Percentiles rank a stretch among this genome's conserved stretches.
These are phyloP conservation scores for Cryptus armator DNA, from an alignment of 2,888 invertebrate genomes.

Conservation along the genomic window DNA sequence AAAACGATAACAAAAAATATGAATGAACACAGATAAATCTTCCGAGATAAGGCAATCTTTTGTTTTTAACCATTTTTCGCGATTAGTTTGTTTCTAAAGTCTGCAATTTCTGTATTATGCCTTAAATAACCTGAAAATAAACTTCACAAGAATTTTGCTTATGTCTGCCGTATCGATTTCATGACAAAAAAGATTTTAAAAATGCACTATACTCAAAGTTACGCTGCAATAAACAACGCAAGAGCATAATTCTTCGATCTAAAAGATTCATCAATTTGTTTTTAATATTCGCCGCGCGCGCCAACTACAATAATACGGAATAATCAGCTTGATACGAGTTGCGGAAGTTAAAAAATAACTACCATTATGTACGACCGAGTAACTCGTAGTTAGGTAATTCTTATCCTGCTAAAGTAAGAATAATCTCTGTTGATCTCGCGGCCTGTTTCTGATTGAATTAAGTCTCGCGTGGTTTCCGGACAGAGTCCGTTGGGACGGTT, in stretches of 20 bases:
- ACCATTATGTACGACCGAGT: conserved; percentile 1
- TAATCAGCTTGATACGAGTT: conserved; percentile 17
- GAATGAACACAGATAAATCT: not conserved
- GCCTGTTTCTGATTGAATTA: conserved; percentile 53
- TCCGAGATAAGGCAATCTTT: not conserved
- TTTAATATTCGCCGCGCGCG: not conserved
- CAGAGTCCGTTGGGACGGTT: conserved; percentile 1
- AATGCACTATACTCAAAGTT: not conserved
- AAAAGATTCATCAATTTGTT: not conserved
- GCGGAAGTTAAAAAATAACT: not conserved
- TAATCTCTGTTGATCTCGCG: conserved; percentile 54
- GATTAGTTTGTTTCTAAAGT: not conserved
- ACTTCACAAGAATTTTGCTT: no score
- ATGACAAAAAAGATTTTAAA: no score
- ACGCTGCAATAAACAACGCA: not conserved
- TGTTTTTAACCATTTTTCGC: not conserved
- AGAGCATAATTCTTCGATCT: not conserved
- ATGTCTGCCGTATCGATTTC: no score
- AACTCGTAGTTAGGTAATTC: conserved; percentile 14
- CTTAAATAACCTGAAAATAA: no score
- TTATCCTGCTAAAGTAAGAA: conserved; percentile 46
- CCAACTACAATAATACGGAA: not conserved
- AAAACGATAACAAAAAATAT: not conserved
- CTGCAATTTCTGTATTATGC: not conserved
- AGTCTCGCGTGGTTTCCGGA: conserved; percentile 15